A percentile compares a stretch with the other conserved stretches of the same genome.
These are phyloP conservation scores for Jacana jacana DNA, from an alignment of 2,113 vertebrate species.

Conservation along the genomic window DNA sequence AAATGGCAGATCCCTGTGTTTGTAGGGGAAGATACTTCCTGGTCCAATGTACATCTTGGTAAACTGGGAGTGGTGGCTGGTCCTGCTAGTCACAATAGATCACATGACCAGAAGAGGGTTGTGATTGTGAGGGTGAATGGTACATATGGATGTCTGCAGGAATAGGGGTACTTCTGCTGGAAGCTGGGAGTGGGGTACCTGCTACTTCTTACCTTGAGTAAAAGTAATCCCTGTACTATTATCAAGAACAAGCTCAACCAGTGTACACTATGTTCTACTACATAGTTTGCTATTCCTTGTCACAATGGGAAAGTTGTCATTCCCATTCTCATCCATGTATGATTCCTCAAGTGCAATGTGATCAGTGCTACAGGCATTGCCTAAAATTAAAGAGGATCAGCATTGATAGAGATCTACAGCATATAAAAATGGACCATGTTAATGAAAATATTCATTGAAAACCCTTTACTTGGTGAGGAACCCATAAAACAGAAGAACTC, in stretches of 20 bases:
- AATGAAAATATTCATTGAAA: neutral
- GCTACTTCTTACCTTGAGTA: neutral
- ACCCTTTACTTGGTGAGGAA: neutral
- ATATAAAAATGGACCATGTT: neutral
- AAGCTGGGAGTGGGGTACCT: neutral
- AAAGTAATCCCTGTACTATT: neutral
- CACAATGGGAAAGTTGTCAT: neutral
- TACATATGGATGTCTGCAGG: neutral
- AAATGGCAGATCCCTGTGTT: neutral
- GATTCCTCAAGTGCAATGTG: neutral
- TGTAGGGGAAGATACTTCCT: neutral
- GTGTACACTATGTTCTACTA: neutral
- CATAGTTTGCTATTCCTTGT: neutral
- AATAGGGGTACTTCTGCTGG: neutral
- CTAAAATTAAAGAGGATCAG: neutral
- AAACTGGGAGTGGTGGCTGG: neutral
- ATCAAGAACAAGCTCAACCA: neutral
- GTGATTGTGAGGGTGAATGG: neutral
- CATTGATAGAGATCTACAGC: neutral
- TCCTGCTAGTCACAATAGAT: neutral
- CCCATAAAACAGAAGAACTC: neutral
- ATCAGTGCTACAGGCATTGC: neutral
- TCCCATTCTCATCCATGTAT: accelerated
- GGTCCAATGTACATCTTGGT: neutral
- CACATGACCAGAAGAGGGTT: neutral